These are phyloP conservation scores for Bilobella aurantiaca DNA, from an alignment of 1,140 invertebrate genomes.

Conservation along the genomic window DNA sequence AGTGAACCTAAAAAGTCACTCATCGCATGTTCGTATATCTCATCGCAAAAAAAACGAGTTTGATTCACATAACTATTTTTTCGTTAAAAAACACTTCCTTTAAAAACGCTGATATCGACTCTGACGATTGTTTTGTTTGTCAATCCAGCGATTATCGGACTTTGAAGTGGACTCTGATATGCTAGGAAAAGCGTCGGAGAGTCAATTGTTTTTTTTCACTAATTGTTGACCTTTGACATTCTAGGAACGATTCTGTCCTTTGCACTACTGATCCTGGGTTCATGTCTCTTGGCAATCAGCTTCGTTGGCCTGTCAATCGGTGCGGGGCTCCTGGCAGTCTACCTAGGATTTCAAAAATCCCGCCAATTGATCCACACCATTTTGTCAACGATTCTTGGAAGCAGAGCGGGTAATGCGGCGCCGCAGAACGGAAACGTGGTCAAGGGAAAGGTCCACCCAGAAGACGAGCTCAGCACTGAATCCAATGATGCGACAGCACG, in stretches of 20 bases:
- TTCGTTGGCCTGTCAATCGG: slow-evolving; percentile 1
- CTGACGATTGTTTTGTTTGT: neutral
- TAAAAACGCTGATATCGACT: neutral
- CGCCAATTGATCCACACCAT: neutral
- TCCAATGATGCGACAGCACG: neutral
- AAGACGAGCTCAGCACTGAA: neutral
- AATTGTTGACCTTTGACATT: neutral
- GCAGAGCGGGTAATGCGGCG: neutral
- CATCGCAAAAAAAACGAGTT: too few relatives aligned
- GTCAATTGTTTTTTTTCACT: neutral
- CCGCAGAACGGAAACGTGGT: neutral
- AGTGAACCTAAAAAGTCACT: too few relatives aligned
- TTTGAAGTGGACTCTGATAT: neutral
- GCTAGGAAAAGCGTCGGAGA: neutral
- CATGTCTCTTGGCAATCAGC: neutral
- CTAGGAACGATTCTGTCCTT: neutral
- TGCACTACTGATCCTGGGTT: neutral
- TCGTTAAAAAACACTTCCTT: neutral
- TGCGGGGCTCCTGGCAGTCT: neutral
- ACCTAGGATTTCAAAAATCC: neutral
- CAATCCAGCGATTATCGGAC: neutral
- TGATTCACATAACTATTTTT: too few relatives aligned
- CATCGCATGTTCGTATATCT: too few relatives aligned
- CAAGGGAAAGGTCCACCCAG: neutral
- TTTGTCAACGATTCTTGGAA: neutral